Conservation (phyloP, 2,797 vertebrate species). For the Tragopan temminckii region DNA sequence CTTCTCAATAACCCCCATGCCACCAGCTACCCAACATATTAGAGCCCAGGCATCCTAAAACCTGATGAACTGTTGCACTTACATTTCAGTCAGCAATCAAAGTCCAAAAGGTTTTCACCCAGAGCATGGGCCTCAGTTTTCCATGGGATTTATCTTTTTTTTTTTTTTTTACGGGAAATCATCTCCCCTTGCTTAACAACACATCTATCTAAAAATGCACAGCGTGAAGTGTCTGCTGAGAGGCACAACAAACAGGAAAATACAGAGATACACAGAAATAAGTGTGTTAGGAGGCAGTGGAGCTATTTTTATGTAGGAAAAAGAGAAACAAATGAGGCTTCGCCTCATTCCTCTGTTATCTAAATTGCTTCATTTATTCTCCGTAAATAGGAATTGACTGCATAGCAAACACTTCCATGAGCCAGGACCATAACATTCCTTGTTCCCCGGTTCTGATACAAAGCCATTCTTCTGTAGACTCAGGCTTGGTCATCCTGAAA, state of each 20-base stretch:
- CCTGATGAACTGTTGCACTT: neutral
- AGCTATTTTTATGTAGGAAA: neutral
- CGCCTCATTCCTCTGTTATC: constrained; percentile 30
- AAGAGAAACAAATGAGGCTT: neutral
- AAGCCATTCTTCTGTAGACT: neutral
- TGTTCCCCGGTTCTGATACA: neutral
- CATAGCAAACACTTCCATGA: neutral
- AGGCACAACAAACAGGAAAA: neutral
- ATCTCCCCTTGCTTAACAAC: neutral
- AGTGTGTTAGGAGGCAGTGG: neutral
- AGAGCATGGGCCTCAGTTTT: neutral
- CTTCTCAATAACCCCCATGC: neutral
- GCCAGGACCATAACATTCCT: neutral
- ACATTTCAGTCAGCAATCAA: neutral
- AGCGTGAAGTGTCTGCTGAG: neutral
- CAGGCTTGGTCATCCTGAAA: neutral
- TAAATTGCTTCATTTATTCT: constrained; percentile 29
- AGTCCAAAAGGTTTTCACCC: neutral
- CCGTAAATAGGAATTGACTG: constrained; percentile 20
- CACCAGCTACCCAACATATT: neutral
- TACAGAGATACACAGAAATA: neutral
- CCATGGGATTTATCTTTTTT: neutral
- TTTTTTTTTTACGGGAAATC: neutral
- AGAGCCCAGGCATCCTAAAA: neutral
- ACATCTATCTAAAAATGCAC: neutral